Conservation (phyloP, 1,140 invertebrate species). For the Zaprionus tsacasi region DNA sequence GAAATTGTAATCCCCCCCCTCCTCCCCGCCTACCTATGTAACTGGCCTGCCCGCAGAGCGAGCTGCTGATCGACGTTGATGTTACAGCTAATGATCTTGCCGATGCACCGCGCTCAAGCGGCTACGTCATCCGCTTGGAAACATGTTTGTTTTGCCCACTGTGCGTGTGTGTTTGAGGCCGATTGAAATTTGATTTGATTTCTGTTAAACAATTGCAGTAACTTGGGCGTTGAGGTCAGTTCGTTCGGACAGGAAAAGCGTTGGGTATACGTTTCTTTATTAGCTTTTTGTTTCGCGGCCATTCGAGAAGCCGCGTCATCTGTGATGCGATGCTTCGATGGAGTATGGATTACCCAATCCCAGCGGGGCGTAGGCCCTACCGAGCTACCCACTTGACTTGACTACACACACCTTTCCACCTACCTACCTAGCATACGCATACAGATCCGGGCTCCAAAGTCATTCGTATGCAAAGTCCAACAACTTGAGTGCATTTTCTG, state of each 20-base stretch:
- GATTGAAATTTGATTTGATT: conserved; percentile 48
- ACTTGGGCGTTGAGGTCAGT: conserved; percentile 41
- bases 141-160: conserved; percentile 31
- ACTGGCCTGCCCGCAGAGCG: not conserved
- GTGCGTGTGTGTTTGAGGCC: conserved; percentile 6
- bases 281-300: conserved; percentile 46
- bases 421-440: not conserved
- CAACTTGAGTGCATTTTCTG: not conserved
- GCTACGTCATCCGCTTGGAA: conserved; percentile 41
- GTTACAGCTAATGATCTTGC: conserved; percentile 67
- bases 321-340: conserved; percentile 9
- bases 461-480: conserved; percentile 23
- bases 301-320: not conserved
- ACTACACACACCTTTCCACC: not conserved
- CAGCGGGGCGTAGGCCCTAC: not conserved
- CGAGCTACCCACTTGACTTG: not conserved
- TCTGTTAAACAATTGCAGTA: conserved; percentile 37
- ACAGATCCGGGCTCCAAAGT: not conserved
- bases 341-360: conserved; percentile 27
- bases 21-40: not conserved
- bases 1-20: conserved; percentile 57
- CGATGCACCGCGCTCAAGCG: conserved; percentile 22
- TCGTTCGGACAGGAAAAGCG: conserved; percentile 32
- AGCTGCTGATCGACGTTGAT: conserved; percentile 26
- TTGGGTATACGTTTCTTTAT: conserved; percentile 37